A percentile compares a stretch with the other conserved stretches of the same genome.
These are phyloP conservation scores for Schizotus pectinicornis DNA, from an alignment of 2,888 invertebrate genomes.

Conservation along the genomic window DNA sequence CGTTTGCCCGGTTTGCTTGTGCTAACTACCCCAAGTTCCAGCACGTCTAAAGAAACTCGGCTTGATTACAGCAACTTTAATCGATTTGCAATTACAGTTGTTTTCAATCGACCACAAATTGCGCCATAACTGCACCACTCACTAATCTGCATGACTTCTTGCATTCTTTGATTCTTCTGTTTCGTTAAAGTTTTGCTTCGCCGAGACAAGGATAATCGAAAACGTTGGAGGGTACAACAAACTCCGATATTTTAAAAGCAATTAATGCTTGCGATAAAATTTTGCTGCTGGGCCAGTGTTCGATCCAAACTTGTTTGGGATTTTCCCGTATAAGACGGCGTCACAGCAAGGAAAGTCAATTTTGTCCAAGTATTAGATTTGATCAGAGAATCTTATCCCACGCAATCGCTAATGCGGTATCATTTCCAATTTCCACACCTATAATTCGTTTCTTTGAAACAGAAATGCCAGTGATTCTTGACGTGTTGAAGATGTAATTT, in stretches of 20 bases:
- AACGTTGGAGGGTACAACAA: neutral
- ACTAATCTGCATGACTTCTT: neutral
- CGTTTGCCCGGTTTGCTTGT: neutral
- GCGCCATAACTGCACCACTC: constrained; percentile 1
- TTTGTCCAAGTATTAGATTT: constrained; percentile 5
- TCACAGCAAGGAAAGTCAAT: neutral
- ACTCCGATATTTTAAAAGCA: neutral
- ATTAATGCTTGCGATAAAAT: too few relatives aligned
- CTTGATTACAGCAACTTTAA: constrained; percentile 22
- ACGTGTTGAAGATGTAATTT: constrained; percentile 15
- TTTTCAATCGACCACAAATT: constrained; percentile 21
- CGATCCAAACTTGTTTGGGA: too few relatives aligned
- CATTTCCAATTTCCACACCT: constrained; percentile 23
- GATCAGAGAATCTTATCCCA: constrained; percentile 13
- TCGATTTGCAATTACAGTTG: constrained; percentile 26
- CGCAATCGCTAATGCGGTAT: constrained; percentile 1
- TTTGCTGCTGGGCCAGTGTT: too few relatives aligned
- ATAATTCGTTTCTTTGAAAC: constrained; percentile 21
- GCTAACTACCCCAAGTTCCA: constrained; percentile 12
- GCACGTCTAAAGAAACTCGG: constrained; percentile 4
- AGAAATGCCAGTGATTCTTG: constrained; percentile 15
- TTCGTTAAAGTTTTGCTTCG: too few relatives aligned
- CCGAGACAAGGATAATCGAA: too few relatives aligned
- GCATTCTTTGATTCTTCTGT: too few relatives aligned
- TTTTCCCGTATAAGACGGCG: too few relatives aligned